Base-by-base conservation (phyloP, 92 coral and sea anemone genomes). In the Epizoanthus stellaris region DNA sequence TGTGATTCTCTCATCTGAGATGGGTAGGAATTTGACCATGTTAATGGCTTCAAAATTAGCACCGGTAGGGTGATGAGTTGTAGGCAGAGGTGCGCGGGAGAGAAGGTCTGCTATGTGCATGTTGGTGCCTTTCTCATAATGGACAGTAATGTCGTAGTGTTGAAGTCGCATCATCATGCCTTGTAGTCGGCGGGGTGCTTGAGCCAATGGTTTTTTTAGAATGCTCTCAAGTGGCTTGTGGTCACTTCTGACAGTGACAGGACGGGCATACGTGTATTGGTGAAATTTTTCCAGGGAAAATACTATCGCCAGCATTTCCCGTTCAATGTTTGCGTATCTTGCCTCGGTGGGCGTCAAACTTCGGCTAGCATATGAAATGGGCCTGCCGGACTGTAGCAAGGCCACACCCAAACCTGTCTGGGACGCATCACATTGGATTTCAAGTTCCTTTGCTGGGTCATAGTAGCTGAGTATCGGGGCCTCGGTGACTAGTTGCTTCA, bases 161-260 rank as follows among this genome's bases (percentile, higher is more conserved):
- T 84, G 87, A 0, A 84, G 59, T 0, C 82, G 71, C 88, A 52
- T 85, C 77, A 79, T 36, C 88, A 85, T 85, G 73, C 88, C 88
- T 63, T 85, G 88, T 23, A 85, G 42, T 4, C 70, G 87, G 36
- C 87, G 81, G 21, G 87, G 80, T n/a, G 57, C 58, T 42, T 45
- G 63, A n/a, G 80, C 69, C 36, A 71, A 47, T 38, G 87, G 87
- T 23, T 70, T 71, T 67, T 71, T 71, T 30, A 83, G 47, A 23
- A 83, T 83, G 42, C 30, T 70, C 66, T 70, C 80, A 38, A 83
- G 80, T 38, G 87, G 87, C 81, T 70, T 83, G 63, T 83, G 80
- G 69, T 83, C 82, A 49, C 67, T 76, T 42, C 43, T 12, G 20
- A 76, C 66, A 16, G 7, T 49, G 21, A 76, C 82, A 9, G 15